A percentile compares a stretch with the other conserved stretches of the same genome.
Conservation (phyloP, 2,113 vertebrate genomes). For the Pseudorectes ferrugineus region DNA sequence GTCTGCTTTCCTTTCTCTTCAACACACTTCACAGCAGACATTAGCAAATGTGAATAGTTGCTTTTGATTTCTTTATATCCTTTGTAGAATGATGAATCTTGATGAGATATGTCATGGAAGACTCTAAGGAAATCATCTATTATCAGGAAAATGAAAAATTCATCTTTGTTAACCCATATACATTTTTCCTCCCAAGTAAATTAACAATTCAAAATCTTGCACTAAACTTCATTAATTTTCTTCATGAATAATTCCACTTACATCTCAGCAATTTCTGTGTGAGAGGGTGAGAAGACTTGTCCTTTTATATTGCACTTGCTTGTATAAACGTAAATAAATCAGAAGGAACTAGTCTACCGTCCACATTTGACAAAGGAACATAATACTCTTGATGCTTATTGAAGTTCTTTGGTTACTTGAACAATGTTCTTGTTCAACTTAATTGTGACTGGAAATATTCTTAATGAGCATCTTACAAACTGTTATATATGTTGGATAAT, state of each 20-base stretch:
- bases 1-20: background rate
- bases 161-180: conserved; percentile 29
- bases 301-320: background rate
- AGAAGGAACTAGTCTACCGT: background rate
- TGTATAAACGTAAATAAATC: conserved; percentile 6
- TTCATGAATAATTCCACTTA: conserved; percentile 51
- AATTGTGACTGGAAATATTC: background rate
- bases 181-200: background rate
- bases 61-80: conserved; percentile 6
- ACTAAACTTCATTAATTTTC: conserved; percentile 52
- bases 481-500: background rate
- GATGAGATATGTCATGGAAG: conserved; percentile 3
- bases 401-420: background rate
- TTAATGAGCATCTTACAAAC: background rate
- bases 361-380: background rate
- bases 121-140: conserved; percentile 46
- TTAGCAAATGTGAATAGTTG: background rate
- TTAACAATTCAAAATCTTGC: conserved; percentile 50
- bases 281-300: background rate
- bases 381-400: background rate
- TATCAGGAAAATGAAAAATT: conserved; percentile 43
- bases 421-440: background rate
- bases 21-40: background rate
- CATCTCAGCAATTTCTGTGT: background rate
- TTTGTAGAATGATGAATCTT: conserved; percentile 3